These are phyloP conservation scores for Distichodus sexfasciatus DNA, from an alignment of 2,797 vertebrate genomes.

Conservation along the genomic window DNA sequence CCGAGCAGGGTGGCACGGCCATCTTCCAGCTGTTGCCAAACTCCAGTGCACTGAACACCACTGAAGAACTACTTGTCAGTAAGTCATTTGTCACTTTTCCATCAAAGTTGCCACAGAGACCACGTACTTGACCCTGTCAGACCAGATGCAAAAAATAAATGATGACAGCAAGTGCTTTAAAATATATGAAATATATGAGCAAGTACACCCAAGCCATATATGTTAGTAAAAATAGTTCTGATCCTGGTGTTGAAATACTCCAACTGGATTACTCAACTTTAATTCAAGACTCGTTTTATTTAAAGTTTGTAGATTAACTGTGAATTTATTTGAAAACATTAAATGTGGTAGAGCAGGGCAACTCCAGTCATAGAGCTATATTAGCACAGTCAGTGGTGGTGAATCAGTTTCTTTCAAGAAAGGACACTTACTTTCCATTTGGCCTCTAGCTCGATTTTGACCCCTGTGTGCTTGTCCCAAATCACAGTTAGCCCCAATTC, in stretches of 20 bases:
- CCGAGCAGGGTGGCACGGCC: conserved; percentile 68
- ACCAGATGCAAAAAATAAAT: conserved; percentile 8
- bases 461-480: conserved; percentile 76
- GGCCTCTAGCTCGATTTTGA: conserved; percentile 60
- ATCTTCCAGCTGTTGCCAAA: conserved; percentile 81
- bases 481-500: conserved; percentile 65
- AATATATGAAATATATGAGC: neutral
- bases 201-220: too few relatives aligned
- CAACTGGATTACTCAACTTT: too few relatives aligned
- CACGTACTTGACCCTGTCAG: conserved; percentile 64
- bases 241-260: too few relatives aligned
- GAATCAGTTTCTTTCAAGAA: neutral
- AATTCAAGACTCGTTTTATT: too few relatives aligned
- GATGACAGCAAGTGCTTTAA: neutral
- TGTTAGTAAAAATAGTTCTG: too few relatives aligned
- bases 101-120: conserved; percentile 78
- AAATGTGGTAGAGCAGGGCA: too few relatives aligned
- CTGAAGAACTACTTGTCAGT: conserved; percentile 57
- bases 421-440: conserved; percentile 60
- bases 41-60: conserved; percentile 52
- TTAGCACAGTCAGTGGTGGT: neutral
- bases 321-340: too few relatives aligned
- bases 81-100: conserved; percentile 70
- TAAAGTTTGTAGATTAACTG: too few relatives aligned
- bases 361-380: too few relatives aligned